Evolutionary conservation across 64 coral and sea anemone species (phyloP).

Genomic region (Montipora foliosa): DNA sequence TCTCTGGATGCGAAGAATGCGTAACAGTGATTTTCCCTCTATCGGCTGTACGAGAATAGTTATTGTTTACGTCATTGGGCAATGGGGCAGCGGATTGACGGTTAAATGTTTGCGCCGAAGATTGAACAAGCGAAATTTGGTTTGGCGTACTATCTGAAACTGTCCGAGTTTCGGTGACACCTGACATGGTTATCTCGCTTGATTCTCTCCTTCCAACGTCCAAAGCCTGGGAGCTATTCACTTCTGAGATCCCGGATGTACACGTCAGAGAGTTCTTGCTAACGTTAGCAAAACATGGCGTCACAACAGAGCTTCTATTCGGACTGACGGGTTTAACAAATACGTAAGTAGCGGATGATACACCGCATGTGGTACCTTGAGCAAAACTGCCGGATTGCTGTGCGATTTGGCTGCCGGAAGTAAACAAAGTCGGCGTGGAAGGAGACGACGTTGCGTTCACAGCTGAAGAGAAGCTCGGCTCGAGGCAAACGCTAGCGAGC

Average conservation of each 20-base stretch:
- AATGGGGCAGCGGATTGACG: not conserved
- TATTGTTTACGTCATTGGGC: slow-evolving; percentile 30
- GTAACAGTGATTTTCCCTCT: not conserved
- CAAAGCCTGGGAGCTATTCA: not conserved
- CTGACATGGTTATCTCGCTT: not conserved
- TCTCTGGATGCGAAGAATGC: not conserved
- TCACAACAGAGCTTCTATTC: not conserved
- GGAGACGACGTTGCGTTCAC: not conserved
- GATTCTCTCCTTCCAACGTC: not conserved
- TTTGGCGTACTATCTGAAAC: not conserved
- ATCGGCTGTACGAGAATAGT: slow-evolving; percentile 19
- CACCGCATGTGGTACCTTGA: not conserved
- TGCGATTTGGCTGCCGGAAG: not conserved
- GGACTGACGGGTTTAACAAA: slow-evolving; percentile 30
- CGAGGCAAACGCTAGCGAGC: not conserved
- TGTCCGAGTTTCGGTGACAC: not conserved
- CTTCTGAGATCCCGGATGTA: slow-evolving; percentile 1
- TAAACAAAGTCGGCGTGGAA: not conserved
- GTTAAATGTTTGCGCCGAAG: not conserved
- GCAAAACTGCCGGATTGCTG: not conserved
- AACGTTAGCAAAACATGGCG: slow-evolving; percentile 37
- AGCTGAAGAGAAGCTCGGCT: slow-evolving; percentile 14
- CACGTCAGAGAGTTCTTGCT: not conserved
- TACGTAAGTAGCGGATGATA: slow-evolving; percentile 2
- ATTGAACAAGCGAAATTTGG: not conserved